Evolutionary conservation across 2,797 vertebrate species (phyloP), one percentile per base, ranked within the genome.

Genomic region (Coluber constrictor): DNA sequence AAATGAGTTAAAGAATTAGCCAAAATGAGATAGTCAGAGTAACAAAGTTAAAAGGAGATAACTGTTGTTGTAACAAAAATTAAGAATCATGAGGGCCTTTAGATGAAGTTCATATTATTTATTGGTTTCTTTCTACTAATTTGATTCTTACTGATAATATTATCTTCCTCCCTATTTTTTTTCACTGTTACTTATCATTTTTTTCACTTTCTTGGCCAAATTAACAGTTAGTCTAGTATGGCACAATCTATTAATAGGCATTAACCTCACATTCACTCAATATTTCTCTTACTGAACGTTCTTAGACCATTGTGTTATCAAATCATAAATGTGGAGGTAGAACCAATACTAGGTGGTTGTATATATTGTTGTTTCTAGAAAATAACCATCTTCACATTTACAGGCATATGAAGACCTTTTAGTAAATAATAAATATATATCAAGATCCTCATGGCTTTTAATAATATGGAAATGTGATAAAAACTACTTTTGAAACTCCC

Each of bases 291-390:
- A 95, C 57, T 94, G 59, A 95, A 94, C 47, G 79, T 13, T 95
- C 93, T 92, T 93, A 95, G 94, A 0, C 93, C 94, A 95, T 93
- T 95, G 92, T 92, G 91, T 61, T 95, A 91, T 95, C 94, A 95
- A 96, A 96, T 95, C 96, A 94, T 83, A 94, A 83, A 95, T 94
- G 93, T 2, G 37, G 94, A 95, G 92, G 92, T 92, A 92, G 86
- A 95, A 13, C 91, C 86, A 93, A 10, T 57, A 54, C 93, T 94
- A 93, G 37, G 90, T 66, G 94, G 23, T 61, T 91, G 91, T 90
- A 90, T 93, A 90, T 93, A 94, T 96, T 95, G 95, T 94, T 92
- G 88, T 94, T 90, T 92, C 79, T 92, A 89, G 93, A 90, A 93
- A 3, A 10, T 92, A 93, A 94, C 94, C 0, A 47, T 88, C n/a